Evolutionary conservation across 1,140 invertebrate species (phyloP), one percentile per base, ranked within the genome.

Genomic region (Amyelois transitella): DNA sequence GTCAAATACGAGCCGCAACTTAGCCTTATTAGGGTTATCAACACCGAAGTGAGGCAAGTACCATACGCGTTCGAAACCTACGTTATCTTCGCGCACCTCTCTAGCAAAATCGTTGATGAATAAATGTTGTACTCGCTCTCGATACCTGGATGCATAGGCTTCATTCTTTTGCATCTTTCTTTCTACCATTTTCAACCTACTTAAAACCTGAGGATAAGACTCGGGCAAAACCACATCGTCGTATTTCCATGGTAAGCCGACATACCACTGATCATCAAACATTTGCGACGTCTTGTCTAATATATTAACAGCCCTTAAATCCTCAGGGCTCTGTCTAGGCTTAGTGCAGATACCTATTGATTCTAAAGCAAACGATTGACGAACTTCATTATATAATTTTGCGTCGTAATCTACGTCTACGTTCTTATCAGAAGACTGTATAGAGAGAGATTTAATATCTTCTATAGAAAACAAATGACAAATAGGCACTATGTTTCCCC

Each of bases 91-190:
- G 8, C n/a, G 20, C 8, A 53, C 8, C 14, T 43, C 51, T 20
- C 19, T 18, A 32, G 55, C 55, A 38, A 20, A 58, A 47, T 58
- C 49, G 17, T 58, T 58, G 8, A 14, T 18, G 1, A 58, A 58
- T 22, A 58, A 52, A 51, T 58, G 55, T n/a, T 52, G 22, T 8
- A 58, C 18, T 8, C 55, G 22, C 1, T 52, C 55, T 18, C 28
- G 44, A 14, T 58, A 58, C 18, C 55, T 21, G 1, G 28, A 18
- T 20, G 49, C 28, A 18, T 38, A 58, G 7, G 38, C 49, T 7
- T 8, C 7, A 47, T 51, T 20, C 19, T 17, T 38, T 12, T 20
- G 10, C 54, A 57, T 57, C 8, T 57, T 57, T 8, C 49, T 7
- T 47, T 57, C 55, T 6, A 57, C 49, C 1, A 21, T 22, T 8